Evolutionary conservation across 2,113 vertebrate genomes (phyloP).

Genomic region (Burhinus oedicnemus): DNA sequence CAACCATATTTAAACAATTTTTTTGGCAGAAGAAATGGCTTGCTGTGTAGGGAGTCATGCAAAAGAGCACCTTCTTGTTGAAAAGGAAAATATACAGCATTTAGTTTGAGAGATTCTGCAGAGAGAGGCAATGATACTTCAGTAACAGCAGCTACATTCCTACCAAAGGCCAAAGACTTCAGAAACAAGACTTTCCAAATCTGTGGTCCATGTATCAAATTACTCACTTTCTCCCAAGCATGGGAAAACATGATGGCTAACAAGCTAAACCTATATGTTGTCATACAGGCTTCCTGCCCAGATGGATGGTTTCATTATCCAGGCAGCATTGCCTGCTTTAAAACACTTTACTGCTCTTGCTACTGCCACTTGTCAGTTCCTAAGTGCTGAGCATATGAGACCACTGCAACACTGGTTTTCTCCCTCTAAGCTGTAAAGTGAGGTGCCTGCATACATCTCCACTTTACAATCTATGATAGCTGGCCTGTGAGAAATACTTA

Average conservation of each 20-base stretch:
- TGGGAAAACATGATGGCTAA: neutral
- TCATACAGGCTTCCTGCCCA: neutral
- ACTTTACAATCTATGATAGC: neutral
- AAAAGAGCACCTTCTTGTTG: constrained; percentile 56
- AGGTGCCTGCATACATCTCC: neutral
- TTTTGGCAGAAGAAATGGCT: constrained; percentile 25
- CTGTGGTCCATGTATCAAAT: neutral
- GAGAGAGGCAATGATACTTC: constrained; percentile 69
- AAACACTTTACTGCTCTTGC: neutral
- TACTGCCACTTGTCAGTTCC: neutral
- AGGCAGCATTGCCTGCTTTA: neutral
- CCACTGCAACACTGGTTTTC: neutral
- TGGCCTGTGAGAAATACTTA: neutral
- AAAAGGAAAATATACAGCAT: constrained; percentile 32
- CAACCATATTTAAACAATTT: neutral
- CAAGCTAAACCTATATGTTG: neutral
- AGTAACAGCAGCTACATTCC: neutral
- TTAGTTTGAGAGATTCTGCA: constrained; percentile 64
- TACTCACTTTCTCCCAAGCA: neutral
- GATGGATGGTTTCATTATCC: neutral
- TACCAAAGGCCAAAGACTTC: constrained; percentile 3
- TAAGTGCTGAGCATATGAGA: neutral
- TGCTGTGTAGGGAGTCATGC: constrained; percentile 21
- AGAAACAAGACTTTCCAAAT: neutral
- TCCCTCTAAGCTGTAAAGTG: neutral